Percentiles rank a stretch among this genome's conserved stretches.
phyloP scores from a whole-genome alignment of 2,113 vertebrate species.

The Elephantulus edwardii region DNA sequence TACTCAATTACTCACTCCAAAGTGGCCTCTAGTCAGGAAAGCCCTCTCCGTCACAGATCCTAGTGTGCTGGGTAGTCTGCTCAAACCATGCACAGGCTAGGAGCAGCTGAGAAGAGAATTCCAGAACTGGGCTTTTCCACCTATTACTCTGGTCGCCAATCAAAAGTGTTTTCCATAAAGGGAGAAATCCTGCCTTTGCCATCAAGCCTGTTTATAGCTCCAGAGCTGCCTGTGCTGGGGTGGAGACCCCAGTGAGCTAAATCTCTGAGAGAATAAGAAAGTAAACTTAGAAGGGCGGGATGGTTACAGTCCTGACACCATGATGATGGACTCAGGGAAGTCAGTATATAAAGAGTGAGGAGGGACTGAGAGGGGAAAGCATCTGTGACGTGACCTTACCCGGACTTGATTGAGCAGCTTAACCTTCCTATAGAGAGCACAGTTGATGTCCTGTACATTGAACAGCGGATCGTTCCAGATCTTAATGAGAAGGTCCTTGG shows the following conservation, averaged over 20 bases:
- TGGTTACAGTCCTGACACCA: not conserved
- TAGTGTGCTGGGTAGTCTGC: not conserved
- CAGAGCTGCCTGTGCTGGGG: not conserved
- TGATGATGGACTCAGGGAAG: not conserved
- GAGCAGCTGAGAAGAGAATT: not conserved
- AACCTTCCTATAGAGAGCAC: conserved; percentile 92
- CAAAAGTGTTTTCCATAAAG: not conserved
- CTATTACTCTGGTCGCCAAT: not conserved
- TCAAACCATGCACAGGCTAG: not conserved
- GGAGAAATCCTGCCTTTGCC: conserved; percentile 5
- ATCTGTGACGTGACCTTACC: conserved; percentile 81
- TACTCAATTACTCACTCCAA: not conserved
- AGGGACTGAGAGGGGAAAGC: not conserved
- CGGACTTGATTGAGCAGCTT: conserved; percentile 93
- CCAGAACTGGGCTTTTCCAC: not conserved
- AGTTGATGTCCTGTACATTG: conserved; percentile 95
- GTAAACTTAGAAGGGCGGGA: not conserved
- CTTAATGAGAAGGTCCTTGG: conserved; percentile 95
- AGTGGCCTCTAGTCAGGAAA: not conserved
- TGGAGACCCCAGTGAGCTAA: not conserved
- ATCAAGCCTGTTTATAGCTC: not conserved
- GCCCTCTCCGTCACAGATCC: not conserved
- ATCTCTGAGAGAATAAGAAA: not conserved
- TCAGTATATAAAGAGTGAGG: not conserved
- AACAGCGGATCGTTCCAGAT: conserved; percentile 97